Percentiles rank a stretch among this genome's conserved stretches.
Conservation (phyloP, 2,113 vertebrate species). For the Sinocyclocheilus grahami region DNA sequence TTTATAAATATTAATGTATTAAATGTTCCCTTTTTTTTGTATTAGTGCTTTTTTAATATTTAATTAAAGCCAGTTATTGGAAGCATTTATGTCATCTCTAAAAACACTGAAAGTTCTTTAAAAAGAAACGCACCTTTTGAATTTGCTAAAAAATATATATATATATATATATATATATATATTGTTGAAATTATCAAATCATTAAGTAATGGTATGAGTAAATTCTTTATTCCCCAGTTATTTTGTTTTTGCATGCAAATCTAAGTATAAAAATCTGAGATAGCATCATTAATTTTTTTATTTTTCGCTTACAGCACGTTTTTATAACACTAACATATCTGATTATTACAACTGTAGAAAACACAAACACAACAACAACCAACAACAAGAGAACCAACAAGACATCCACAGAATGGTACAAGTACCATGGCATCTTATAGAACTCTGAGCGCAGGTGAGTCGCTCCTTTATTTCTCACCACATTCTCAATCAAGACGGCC, state of each 20-base stretch:
- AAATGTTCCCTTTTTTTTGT: too few species aligned
- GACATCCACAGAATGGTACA: constrained; percentile 68
- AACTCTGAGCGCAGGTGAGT: constrained; percentile 66
- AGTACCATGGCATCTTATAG: constrained; percentile 72
- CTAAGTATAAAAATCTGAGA: background rate
- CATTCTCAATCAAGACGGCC: constrained; percentile 70
- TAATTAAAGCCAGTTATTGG: too few species aligned
- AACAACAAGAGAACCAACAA: constrained; percentile 55
- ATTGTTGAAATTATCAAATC: background rate
- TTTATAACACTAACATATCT: constrained; percentile 61
- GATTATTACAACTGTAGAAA: constrained; percentile 46
- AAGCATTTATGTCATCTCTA: too few species aligned
- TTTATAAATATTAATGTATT: too few species aligned
- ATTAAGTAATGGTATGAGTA: background rate
- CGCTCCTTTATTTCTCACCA: constrained; percentile 72
- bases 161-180: too few species aligned
- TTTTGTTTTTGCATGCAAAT: background rate
- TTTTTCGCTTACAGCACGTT: constrained; percentile 59
- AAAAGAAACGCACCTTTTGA: too few species aligned
- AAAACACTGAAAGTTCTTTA: too few species aligned
- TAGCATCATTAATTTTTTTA: constrained; percentile 59
- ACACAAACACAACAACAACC: constrained; percentile 10
- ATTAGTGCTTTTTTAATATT: too few species aligned
- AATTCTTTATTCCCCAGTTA: background rate
- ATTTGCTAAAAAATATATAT: too few species aligned